Base-by-base conservation (phyloP, 2,797 vertebrate genomes). In the Spheniscus humboldti region DNA sequence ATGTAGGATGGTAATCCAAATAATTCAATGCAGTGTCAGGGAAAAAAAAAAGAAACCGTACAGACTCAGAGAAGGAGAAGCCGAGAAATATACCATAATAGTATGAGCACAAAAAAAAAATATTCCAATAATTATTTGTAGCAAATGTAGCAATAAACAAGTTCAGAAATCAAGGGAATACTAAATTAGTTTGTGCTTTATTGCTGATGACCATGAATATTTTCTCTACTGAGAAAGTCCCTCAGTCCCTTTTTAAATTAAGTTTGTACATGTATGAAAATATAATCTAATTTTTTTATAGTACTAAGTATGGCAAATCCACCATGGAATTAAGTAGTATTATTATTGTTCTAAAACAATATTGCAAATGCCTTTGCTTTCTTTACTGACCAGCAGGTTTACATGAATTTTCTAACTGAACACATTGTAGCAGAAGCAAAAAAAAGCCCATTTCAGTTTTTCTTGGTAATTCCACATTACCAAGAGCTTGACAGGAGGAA, bases 241-340 rank as follows among this genome's bases (percentile, higher is more conserved):
- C 62, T 84, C 69, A 86, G 43, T 92, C 62, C 33, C 55, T 56
- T 60, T 81, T 48, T 76, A 86, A 95, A 96, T 93, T 91, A 92
- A 86, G 16, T 55, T 63, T n/a, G 13, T 64, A 69, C 35, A 43
- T 41, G 22, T 66, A 59, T 64, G 80, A 92, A 90, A 93, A 73
- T 18, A 48, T 15, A 76, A 73, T 53, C 50, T 74, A 67, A 74
- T 7, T 31, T 64, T 64, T 88, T 48, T 27, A 45, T 60, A 84
- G 14, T 59, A 69, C 9, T 67, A 85, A 69, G 55, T 57, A 67
- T 4, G 11, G 14, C 9, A 90, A 87, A 79, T 79, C 22, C 63
- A 75, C 69, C 68, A 35, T 25, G 31, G 48, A 82, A 77, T 74
- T 56, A 66, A 33, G 18, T 48, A 50, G 14, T 52, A 50, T 33